A percentile compares a stretch with the other conserved stretches of the same genome.
Evolutionary conservation across 2,888 invertebrate genomes (phyloP).

Genomic region (Salpingus planirostris): DNA sequence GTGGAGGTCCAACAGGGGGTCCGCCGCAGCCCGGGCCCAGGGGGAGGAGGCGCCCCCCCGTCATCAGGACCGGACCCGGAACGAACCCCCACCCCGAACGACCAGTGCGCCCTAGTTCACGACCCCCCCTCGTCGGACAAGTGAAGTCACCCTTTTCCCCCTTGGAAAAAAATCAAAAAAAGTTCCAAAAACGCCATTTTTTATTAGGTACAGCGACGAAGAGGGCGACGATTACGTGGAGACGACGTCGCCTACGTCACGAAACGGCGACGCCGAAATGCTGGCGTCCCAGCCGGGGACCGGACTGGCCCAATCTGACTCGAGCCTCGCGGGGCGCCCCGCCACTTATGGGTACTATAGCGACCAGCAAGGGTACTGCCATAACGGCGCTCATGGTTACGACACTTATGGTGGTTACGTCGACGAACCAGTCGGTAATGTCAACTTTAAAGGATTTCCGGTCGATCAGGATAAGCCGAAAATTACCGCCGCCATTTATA

Average conservation of each 20-base stretch:
- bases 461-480: slow-evolving; percentile 50
- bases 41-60: slow-evolving; percentile 35
- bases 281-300: slow-evolving; percentile 43
- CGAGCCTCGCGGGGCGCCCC: slow-evolving; percentile 60
- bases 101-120: slow-evolving; percentile 47
- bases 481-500: slow-evolving; percentile 62
- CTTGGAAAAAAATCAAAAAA: too few species aligned
- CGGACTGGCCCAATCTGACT: slow-evolving; percentile 73
- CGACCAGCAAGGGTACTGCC: slow-evolving; percentile 70
- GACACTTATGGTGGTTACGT: slow-evolving; percentile 54
- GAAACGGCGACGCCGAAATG: too few species aligned
- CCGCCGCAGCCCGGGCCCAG: slow-evolving; percentile 40
- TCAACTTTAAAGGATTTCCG: too few species aligned
- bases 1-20: slow-evolving; percentile 55
- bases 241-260: slow-evolving; percentile 27
- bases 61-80: slow-evolving; percentile 24
- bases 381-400: slow-evolving; percentile 63
- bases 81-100: slow-evolving; percentile 35
- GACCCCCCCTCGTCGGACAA: slow-evolving; percentile 41
- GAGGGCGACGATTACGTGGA: slow-evolving; percentile 35
- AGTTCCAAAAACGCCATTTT: not conserved
- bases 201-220: slow-evolving; percentile 33
- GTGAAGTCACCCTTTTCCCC: slow-evolving; percentile 20
- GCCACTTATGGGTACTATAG: slow-evolving; percentile 66
- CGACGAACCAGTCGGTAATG: slow-evolving; percentile 22